phyloP scores from a whole-genome alignment of 23 tunicate species.

The Diplosoma virens region DNA sequence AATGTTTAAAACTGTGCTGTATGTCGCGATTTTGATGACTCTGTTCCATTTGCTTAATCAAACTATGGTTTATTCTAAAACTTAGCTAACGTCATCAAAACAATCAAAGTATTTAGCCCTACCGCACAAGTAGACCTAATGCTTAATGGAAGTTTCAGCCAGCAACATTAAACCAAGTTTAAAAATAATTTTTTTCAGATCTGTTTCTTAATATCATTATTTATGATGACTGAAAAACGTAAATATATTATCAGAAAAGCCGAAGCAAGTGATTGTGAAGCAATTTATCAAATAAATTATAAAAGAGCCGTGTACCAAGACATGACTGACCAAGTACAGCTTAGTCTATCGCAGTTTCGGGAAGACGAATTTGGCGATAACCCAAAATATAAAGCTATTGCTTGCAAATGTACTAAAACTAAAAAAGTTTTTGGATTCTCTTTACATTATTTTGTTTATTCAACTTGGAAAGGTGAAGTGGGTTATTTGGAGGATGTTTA shows the following conservation, averaged over 20 bases:
- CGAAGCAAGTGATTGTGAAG: slow-evolving; percentile 8
- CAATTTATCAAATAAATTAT: slow-evolving; percentile 18
- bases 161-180: no score
- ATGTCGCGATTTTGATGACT: no score
- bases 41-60: no score
- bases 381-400: slow-evolving; percentile 37
- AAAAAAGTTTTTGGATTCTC: slow-evolving; percentile 40
- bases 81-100: no score
- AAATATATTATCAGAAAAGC: slow-evolving; percentile 39
- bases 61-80: no score
- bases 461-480: slow-evolving; percentile 48
- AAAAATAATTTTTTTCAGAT: no score
- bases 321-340: slow-evolving; percentile 32
- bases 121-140: no score
- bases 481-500: slow-evolving; percentile 69
- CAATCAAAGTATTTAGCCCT: no score
- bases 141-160: no score
- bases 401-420: slow-evolving; percentile 32
- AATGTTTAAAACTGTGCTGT: no score
- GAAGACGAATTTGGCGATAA: slow-evolving; percentile 30
- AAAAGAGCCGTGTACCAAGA: slow-evolving; percentile 31
- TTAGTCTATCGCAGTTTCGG: slow-evolving; percentile 12
- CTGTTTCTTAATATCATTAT: no score
- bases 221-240: not conserved
- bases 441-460: slow-evolving; percentile 40